These are phyloP conservation scores for Actenoides lindsayi DNA, from an alignment of 2,113 vertebrate species.

Conservation along the genomic window DNA sequence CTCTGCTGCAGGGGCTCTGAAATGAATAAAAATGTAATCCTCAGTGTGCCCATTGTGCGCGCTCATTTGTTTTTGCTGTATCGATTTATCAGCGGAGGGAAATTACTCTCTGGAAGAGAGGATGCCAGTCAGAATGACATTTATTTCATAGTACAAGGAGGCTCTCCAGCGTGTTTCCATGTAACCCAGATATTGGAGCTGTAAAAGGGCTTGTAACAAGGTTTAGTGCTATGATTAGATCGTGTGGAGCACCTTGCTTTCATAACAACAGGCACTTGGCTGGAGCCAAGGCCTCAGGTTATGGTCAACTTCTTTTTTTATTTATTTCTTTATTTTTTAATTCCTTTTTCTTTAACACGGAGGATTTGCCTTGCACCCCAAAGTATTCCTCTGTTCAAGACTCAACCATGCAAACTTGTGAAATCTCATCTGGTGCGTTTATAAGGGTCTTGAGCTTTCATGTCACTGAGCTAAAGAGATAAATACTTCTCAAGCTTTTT, in stretches of 20 bases:
- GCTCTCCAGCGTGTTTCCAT: constrained; percentile 81
- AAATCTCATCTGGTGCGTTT: constrained; percentile 45
- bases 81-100: constrained; percentile 80
- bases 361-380: constrained; percentile 37
- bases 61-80: constrained; percentile 81
- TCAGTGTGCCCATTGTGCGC: constrained; percentile 71
- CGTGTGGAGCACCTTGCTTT: constrained; percentile 79
- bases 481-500: constrained; percentile 44
- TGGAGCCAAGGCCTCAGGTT: constrained; percentile 72
- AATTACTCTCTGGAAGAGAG: constrained; percentile 81
- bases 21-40: constrained; percentile 83
- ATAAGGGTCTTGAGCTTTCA: constrained; percentile 40
- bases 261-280: constrained; percentile 76
- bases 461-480: constrained; percentile 49
- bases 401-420: constrained; percentile 20
- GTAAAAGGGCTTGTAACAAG: constrained; percentile 83
- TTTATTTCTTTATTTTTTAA: background rate
- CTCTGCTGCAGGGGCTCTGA: constrained; percentile 78
- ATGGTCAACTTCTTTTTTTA: constrained; percentile 54
- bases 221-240: constrained; percentile 85
- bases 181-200: constrained; percentile 82
- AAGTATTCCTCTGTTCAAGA: constrained; percentile 45
- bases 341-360: constrained; percentile 13
- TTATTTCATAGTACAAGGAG: constrained; percentile 82
- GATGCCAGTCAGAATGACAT: constrained; percentile 85